Evolutionary conservation across 2,113 vertebrate genomes (phyloP), one percentile per base, ranked within the genome.

Genomic region (Lycaon pictus): DNA sequence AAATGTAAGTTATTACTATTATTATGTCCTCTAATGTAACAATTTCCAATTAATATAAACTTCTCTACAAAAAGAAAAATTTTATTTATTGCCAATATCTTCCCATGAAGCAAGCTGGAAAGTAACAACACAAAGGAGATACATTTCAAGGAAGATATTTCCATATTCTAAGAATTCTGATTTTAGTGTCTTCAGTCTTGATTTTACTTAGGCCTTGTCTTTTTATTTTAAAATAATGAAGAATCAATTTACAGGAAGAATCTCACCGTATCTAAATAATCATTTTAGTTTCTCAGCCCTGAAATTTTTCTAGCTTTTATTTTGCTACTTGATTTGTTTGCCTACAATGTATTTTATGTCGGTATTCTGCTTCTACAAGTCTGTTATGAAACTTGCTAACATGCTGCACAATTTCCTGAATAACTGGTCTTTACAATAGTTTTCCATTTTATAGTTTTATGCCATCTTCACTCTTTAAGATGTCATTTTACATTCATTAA

Each of bases 401-500:
- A 67, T 87, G 65, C 56, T 53, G 29, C 35, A 81, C 48, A 67
- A 88, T 67, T 96, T 94, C 27, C 29, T 88, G n/a, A 82, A 87
- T 86, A 76, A 82, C 43, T 60, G 29, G 58, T 7, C 51, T 86
- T 86, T 87, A 58, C 32, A 71, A 55, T 7, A 76, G 19, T 82
- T 96, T 74, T 81, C 65, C 60, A 7, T 63, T 58, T 74, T 65
- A 51, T 51, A 81, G 48, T 91, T 89, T 69, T 82, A 65, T 58
- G 43, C 51, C 48, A 20, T 35, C 25, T n/a, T 86, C 80, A 80
- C 62, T 80, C 48, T 92, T 81, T 80, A 92, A 72, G n/a, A 63
- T 88, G n/a, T 87, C 83, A 48, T 48, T 88, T 88, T 87, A 63
- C 22, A 35, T 88, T 92, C 74, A 63, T 82, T 55, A 48, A 92